Evolutionary conservation across 2,888 invertebrate genomes (phyloP), one percentile per base, ranked within the genome.

Genomic region (Nomada flava): DNA sequence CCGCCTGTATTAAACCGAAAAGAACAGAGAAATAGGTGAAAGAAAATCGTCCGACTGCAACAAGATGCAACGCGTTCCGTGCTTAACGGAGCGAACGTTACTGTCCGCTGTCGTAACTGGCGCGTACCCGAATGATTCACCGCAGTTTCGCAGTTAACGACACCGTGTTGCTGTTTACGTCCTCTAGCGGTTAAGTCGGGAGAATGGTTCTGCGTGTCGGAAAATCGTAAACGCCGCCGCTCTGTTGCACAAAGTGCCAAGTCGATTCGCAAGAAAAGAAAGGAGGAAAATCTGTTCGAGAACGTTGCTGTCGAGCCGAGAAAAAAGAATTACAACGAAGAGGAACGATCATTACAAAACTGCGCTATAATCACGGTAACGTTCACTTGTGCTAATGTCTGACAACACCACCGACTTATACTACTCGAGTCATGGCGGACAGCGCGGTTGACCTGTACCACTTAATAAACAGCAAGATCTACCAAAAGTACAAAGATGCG

Each of bases 1-100:
- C 15, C 53, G 26, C 11, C 10, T 13, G 2, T 15, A 3, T 23
- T 20, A 36, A 50, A n/a, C 23, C 10, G 11, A 44, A 53, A 11
- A 15, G n/a, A 23, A n/a, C 5, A 29, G 26, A 20, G 15, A 47
- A 47, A 23, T 5, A 36, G 36, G 36, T 5, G 36, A 36, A 36
- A 36, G 36, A 36, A 57, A 64, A 64, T 69, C 36, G 62, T 47
- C 18, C n/a, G 20, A n/a, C 26, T 7, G 18, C 29, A 47, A 10
- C 18, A 23, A 23, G 13, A 23, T 15, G 20, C 36, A 42, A 42
- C 20, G 7, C 29, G 15, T 18, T 5, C 29, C 29, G 18, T 63
- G 63, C 20, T 44, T 53, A 62, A 68, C 55, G 60, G 47, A 62
- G 71, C 26, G 36, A 71, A 76, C 57, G 42, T 57, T 76, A 76